A percentile compares a stretch with the other conserved stretches of the same genome.
phyloP scores from a whole-genome alignment of 2,113 vertebrate species.

The Poeciliopsis occidentalis region DNA sequence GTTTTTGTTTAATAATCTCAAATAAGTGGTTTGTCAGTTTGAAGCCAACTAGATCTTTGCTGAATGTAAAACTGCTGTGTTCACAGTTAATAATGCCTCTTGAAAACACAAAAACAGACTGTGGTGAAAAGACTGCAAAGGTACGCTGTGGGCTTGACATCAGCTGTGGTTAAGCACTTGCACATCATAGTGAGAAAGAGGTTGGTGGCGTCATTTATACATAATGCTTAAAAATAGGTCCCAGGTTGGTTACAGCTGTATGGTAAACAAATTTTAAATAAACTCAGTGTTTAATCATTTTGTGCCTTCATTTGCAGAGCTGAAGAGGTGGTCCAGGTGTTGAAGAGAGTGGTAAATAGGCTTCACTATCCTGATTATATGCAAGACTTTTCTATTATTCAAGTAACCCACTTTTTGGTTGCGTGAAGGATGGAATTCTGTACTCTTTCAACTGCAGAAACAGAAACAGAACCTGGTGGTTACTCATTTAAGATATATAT shows the following conservation, averaged over 20 bases:
- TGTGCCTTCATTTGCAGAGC: conserved; percentile 34
- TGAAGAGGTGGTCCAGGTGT: conserved; percentile 66
- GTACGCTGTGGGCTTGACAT: background rate
- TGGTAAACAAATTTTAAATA: conserved; percentile 50
- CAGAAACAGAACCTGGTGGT: background rate
- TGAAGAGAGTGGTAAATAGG: conserved; percentile 44
- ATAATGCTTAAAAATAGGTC: conserved; percentile 46
- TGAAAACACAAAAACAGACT: background rate
- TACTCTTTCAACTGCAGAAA: background rate
- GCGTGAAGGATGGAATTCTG: conserved; percentile 18
- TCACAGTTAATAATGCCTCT: background rate
- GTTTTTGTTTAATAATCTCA: background rate
- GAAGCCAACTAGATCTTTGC: background rate
- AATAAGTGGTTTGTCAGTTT: background rate
- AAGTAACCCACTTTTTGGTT: conserved; percentile 47
- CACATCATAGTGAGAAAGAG: conserved; percentile 26
- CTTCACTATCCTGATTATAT: conserved; percentile 46
- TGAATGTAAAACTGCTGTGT: background rate
- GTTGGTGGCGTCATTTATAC: conserved; percentile 37
- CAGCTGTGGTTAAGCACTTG: conserved; percentile 27
- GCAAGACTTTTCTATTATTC: conserved; percentile 44
- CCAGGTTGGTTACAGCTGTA: conserved; percentile 37
- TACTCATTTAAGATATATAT: no score
- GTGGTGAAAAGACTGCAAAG: background rate
- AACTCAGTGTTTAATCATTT: conserved; percentile 61